Evolutionary conservation across 2,113 vertebrate species (phyloP).

Genomic region (Oncorhynchus mykiss): DNA sequence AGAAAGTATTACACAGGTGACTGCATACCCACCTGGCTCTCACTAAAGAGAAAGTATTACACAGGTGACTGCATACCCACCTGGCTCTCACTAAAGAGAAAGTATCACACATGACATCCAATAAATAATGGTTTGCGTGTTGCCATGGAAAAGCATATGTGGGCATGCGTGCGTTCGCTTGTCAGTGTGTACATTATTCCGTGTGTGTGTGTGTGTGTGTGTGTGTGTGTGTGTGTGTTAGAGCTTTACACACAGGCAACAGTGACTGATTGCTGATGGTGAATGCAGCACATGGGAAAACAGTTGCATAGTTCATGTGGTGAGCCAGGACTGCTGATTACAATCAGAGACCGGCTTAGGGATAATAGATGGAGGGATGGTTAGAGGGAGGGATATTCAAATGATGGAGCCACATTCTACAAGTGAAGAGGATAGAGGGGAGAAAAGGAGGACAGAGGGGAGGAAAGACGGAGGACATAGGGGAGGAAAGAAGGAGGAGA

Average conservation of each 20-base stretch:
- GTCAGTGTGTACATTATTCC: neutral
- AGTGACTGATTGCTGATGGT: slow-evolving; percentile 15
- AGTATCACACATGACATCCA: no score
- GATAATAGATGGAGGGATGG: neutral
- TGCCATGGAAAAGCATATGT: no score
- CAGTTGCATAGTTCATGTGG: slow-evolving; percentile 12
- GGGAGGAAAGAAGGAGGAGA: no score
- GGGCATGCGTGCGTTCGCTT: no score
- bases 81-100: no score
- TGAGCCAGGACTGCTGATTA: slow-evolving; percentile 8
- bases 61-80: no score
- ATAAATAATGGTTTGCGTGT: no score
- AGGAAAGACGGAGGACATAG: no score
- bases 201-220: neutral
- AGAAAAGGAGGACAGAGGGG: no score
- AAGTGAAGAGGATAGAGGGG: neutral
- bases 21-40: no score
- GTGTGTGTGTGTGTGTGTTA: neutral
- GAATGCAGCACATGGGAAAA: neutral
- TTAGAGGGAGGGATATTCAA: neutral
- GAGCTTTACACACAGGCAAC: neutral
- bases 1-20: no score
- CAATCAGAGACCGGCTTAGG: slow-evolving; percentile 10
- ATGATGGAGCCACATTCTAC: neutral
- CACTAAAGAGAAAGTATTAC: no score